Conservation (phyloP, 1,140 invertebrate species). For the Ceratosolen fusciceps region DNA sequence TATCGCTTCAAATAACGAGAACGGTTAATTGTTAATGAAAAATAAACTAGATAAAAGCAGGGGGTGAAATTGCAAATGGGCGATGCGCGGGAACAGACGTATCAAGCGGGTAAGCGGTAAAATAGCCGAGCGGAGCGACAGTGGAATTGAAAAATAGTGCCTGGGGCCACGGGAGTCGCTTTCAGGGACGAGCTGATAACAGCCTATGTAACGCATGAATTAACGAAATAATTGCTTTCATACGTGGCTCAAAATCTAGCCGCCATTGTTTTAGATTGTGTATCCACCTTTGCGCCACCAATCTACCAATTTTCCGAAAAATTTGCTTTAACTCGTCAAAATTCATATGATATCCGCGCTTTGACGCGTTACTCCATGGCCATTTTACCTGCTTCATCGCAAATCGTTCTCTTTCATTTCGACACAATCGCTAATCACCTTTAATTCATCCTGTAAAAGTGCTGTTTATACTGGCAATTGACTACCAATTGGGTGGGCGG, state of each 20-base stretch:
- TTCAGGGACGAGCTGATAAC: slow-evolving; percentile 66
- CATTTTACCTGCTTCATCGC: no score
- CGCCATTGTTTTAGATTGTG: background rate
- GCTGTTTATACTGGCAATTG: no score
- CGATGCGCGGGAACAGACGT: slow-evolving; percentile 17
- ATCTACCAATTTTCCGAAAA: background rate
- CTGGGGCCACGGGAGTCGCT: slow-evolving; percentile 67
- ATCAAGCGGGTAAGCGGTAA: slow-evolving; percentile 22
- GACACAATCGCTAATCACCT: no score
- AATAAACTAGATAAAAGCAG: background rate
- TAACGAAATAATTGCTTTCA: slow-evolving; percentile 69
- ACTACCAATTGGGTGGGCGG: no score
- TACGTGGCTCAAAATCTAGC: background rate
- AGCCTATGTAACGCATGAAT: slow-evolving; percentile 70
- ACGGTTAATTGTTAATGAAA: background rate
- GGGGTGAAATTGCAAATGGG: slow-evolving; percentile 10
- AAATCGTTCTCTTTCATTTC: no score
- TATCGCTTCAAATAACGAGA: background rate
- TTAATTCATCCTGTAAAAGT: no score
- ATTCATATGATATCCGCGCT: no score
- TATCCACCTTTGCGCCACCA: background rate
- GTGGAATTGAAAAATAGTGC: slow-evolving; percentile 69
- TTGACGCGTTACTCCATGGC: no score
- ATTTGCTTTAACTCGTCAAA: slow-evolving; percentile 14
- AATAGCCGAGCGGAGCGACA: slow-evolving; percentile 55